Base-by-base conservation (phyloP, 2,113 vertebrate genomes). In the Suricata suricatta region DNA sequence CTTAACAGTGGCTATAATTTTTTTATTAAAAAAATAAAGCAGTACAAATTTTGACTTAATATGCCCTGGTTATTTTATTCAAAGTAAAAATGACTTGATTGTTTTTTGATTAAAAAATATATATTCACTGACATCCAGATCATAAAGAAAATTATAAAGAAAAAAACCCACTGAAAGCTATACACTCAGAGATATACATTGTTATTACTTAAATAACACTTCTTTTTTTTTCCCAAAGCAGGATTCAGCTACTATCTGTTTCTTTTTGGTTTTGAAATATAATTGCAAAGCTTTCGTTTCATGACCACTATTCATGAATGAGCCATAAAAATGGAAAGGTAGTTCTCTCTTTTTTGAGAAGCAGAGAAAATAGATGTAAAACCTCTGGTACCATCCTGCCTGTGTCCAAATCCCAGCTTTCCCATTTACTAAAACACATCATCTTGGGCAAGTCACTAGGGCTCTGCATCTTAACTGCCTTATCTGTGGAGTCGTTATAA, bases 191-290 rank as follows among this genome's bases (percentile, higher is more conserved):
- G 79, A 88, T 82, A 90, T 79, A 76, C n/a, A 86, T 33, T 86
- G 25, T 35, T 82, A 86, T 81, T 92, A 47, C 19, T 88, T 91
- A 84, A 89, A 88, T 93, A 93, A 79, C 5, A 77, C 2, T 63
- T 52, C 68, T 82, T 76, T 54, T 76, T 54, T 84, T 71, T 31
- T 21, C 29, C 23, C 35, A 82, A 90, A 93, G 31, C 6, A 76
- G n/a, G 21, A 77, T 93, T 66, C 69, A 47, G 63, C 31, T 86
- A 76, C 15, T 23, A 72, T 64, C 31, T 94, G 19, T 50, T 66
- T 88, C 57, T 79, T 91, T 82, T 8, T 77, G 25, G 38, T 92
- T 96, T 84, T 88, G 63, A 95, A 63, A 84, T 84, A 47, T 80
- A 91, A 96, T 21, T 44, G 1, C 38, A 77, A 31, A 89, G 13